A percentile compares a stretch with the other conserved stretches of the same genome.
phyloP scores from a whole-genome alignment of 1,140 invertebrate genomes.

The Eriocheir sinensis region DNA sequence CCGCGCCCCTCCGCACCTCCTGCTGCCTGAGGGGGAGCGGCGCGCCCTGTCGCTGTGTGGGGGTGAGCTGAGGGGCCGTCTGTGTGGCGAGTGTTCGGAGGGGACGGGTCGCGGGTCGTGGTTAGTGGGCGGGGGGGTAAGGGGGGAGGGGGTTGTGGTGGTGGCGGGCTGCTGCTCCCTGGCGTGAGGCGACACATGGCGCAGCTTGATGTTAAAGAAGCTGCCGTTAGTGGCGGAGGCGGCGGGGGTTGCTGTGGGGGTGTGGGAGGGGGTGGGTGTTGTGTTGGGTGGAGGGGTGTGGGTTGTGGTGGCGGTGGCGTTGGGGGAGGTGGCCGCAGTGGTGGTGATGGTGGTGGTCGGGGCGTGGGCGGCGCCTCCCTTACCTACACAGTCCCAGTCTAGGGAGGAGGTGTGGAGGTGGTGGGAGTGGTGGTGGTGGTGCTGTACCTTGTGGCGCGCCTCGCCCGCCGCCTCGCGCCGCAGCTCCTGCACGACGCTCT shows the following conservation, averaged over 20 bases:
- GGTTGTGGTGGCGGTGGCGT: conserved; percentile 39
- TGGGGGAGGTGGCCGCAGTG: neutral
- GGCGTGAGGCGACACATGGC: conserved; percentile 72
- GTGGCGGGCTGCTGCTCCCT: conserved; percentile 37
- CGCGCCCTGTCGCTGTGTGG: conserved; percentile 49
- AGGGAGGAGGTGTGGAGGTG: conserved; percentile 75
- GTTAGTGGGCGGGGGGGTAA: too few relatives aligned
- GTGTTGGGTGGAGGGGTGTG: too few relatives aligned
- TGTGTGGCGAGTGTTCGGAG: conserved; percentile 66
- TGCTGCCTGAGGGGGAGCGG: conserved; percentile 41
- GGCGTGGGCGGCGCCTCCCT: conserved; percentile 69
- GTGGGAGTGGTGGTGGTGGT: too few relatives aligned
- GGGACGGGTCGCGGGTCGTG: conserved; percentile 70
- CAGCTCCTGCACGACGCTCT: conserved; percentile 74
- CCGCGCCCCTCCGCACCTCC: neutral
- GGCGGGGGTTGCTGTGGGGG: conserved; percentile 10
- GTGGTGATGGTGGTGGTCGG: conserved; percentile 44
- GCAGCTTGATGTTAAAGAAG: conserved; percentile 77
- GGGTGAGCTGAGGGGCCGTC: conserved; percentile 48
- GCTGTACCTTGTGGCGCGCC: conserved; percentile 71
- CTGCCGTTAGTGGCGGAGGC: conserved; percentile 54
- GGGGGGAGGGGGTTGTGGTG: neutral
- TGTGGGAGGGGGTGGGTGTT: conserved; percentile 46
- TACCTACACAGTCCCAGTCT: conserved; percentile 77
- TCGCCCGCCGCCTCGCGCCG: conserved; percentile 69